These are phyloP conservation scores for Eulithis prunata DNA, from an alignment of 2,888 invertebrate species.

Conservation along the genomic window DNA sequence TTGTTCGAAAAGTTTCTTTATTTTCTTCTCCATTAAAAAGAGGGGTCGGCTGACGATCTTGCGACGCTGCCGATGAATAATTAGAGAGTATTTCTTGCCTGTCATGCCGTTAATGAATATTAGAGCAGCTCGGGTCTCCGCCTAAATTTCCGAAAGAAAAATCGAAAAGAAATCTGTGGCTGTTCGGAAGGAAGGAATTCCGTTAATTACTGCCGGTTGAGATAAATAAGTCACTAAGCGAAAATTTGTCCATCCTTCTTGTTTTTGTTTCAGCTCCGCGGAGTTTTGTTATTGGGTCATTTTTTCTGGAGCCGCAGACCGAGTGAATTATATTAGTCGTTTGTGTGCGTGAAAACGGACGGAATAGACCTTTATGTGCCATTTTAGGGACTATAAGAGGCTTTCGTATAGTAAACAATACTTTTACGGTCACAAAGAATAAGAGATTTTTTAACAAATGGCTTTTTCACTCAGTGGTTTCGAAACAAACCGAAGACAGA, in stretches of 20 bases:
- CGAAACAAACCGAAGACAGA: slow-evolving; percentile 5
- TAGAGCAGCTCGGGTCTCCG: slow-evolving; percentile 54
- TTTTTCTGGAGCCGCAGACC: slow-evolving; percentile 57
- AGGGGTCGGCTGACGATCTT: slow-evolving; percentile 71
- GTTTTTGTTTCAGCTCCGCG: slow-evolving; percentile 68
- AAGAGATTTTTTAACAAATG: slow-evolving; percentile 50
- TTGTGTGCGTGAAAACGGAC: slow-evolving; percentile 67
- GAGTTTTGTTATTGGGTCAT: slow-evolving; percentile 72
- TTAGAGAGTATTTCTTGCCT: slow-evolving; percentile 79
- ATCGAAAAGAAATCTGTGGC: slow-evolving; percentile 69
- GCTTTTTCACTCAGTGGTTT: slow-evolving; percentile 40
- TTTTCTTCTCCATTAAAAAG: slow-evolving; percentile 76
- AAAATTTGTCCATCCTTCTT: slow-evolving; percentile 76
- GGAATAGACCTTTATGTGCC: slow-evolving; percentile 67
- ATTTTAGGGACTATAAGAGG: slow-evolving; percentile 59
- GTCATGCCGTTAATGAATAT: slow-evolving; percentile 82
- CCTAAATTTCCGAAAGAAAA: slow-evolving; percentile 48
- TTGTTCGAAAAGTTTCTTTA: slow-evolving; percentile 77
- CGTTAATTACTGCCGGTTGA: slow-evolving; percentile 71
- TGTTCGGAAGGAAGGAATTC: slow-evolving; percentile 61
- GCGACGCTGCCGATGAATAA: slow-evolving; percentile 78
- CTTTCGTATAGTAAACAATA: slow-evolving; percentile 61
- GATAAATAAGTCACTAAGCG: slow-evolving; percentile 79
- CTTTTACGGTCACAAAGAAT: slow-evolving; percentile 49
- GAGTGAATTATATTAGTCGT: slow-evolving; percentile 70